These are phyloP conservation scores for Podarcis lilfordi DNA, from an alignment of 2,797 vertebrate genomes.

Conservation along the genomic window DNA sequence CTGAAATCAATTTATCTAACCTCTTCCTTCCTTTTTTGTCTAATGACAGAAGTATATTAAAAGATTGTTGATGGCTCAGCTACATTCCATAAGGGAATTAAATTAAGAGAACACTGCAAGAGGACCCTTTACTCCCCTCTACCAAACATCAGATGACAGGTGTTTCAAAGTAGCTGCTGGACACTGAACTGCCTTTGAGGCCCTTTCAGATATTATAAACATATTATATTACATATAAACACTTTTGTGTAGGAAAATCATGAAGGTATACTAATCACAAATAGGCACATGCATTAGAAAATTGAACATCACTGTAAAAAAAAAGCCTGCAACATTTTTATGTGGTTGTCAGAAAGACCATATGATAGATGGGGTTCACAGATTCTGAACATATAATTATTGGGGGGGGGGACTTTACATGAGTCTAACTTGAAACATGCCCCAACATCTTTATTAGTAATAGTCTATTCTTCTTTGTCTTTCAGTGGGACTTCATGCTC, in stretches of 20 bases:
- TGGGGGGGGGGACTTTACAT: not conserved
- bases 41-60: not conserved
- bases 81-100: not conserved
- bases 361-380: not conserved
- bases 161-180: not conserved
- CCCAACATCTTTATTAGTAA: not conserved
- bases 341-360: not conserved
- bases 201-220: not conserved
- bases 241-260: not conserved
- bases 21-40: not conserved
- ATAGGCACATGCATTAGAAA: not conserved
- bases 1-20: not conserved
- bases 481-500: not conserved
- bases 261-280: not conserved
- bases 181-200: not conserved
- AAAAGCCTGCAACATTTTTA: not conserved
- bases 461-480: not conserved
- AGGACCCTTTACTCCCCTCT: not conserved
- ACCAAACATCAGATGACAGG: not conserved
- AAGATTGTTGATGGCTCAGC: not conserved
- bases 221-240: not conserved
- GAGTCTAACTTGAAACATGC: not conserved
- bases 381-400: not conserved
- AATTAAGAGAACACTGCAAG: not conserved
- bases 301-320: not conserved